Percentiles rank a stretch among this genome's conserved stretches.
Conservation (phyloP, 37 sponge, comb jelly and placozoan genomes). For the Ephydatia muelleri region DNA sequence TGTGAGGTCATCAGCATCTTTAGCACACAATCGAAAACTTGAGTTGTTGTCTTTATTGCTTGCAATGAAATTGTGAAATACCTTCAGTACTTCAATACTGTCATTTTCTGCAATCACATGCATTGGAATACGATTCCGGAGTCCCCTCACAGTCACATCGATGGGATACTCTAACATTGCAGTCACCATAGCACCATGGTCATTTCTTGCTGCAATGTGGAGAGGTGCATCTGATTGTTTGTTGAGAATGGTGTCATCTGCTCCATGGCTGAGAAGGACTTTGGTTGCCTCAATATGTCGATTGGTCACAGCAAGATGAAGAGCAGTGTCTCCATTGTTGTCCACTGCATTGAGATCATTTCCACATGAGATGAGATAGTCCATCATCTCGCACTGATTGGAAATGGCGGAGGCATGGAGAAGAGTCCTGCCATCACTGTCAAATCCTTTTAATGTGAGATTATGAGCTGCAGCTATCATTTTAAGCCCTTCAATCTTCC, state of each 20-base stretch:
- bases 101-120: slow-evolving; percentile 76
- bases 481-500: slow-evolving; percentile 44
- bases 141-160: slow-evolving; percentile 35
- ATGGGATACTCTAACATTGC: slow-evolving; percentile 39
- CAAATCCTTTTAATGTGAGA: slow-evolving; percentile 26
- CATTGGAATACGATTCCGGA: slow-evolving; percentile 62
- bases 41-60: not conserved
- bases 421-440: slow-evolving; percentile 45
- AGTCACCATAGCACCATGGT: slow-evolving; percentile 36
- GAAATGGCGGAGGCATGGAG: slow-evolving; percentile 62
- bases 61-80: slow-evolving; percentile 20
- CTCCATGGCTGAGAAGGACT: slow-evolving; percentile 53
- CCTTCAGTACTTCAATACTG: slow-evolving; percentile 43
- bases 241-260: slow-evolving; percentile 59
- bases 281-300: slow-evolving; percentile 32
- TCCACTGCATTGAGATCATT: slow-evolving; percentile 53
- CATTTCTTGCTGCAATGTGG: slow-evolving; percentile 59
- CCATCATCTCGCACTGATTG: slow-evolving; percentile 55
- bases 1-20: slow-evolving; percentile 70
- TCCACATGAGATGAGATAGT: slow-evolving; percentile 71
- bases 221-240: slow-evolving; percentile 49
- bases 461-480: slow-evolving; percentile 7
- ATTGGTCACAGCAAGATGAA: slow-evolving; percentile 69
- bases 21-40: slow-evolving; percentile 65
- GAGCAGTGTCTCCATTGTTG: slow-evolving; percentile 78